Percentiles rank a stretch among this genome's conserved stretches.
phyloP scores from a whole-genome alignment of 2,113 vertebrate genomes.

The Drymodes brunneopygia region DNA sequence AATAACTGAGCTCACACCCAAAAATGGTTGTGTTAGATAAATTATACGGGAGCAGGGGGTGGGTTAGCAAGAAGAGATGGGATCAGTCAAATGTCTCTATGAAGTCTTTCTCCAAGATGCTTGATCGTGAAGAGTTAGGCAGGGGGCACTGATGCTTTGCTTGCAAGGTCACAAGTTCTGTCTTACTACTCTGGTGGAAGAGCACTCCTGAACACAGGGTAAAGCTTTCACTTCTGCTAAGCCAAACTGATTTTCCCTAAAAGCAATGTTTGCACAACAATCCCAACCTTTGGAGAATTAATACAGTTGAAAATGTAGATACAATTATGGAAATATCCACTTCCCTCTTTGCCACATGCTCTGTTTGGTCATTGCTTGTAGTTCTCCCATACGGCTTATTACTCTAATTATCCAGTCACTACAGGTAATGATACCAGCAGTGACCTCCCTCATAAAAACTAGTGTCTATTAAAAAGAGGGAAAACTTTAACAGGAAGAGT shows the following conservation, averaged over 20 bases:
- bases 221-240: not conserved
- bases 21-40: not conserved
- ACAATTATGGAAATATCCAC: not conserved
- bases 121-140: not conserved
- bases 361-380: not conserved
- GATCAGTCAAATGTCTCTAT: not conserved
- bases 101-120: not conserved
- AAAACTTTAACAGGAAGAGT: not conserved
- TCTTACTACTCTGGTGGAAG: not conserved
- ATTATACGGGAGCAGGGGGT: fast-evolving
- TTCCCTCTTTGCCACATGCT: not conserved
- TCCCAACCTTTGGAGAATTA: not conserved
- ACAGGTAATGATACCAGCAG: not conserved
- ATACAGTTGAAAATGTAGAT: not conserved
- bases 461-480: not conserved
- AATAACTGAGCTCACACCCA: not conserved
- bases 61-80: not conserved
- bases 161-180: not conserved
- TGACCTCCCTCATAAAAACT: not conserved
- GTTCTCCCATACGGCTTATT: not conserved
- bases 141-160: not conserved
- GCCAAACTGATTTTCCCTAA: not conserved
- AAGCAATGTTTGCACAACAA: not conserved
- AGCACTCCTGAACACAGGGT: not conserved
- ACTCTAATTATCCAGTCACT: not conserved